Conservation (phyloP, 1,140 invertebrate species). For the Araneus ventricosus region DNA sequence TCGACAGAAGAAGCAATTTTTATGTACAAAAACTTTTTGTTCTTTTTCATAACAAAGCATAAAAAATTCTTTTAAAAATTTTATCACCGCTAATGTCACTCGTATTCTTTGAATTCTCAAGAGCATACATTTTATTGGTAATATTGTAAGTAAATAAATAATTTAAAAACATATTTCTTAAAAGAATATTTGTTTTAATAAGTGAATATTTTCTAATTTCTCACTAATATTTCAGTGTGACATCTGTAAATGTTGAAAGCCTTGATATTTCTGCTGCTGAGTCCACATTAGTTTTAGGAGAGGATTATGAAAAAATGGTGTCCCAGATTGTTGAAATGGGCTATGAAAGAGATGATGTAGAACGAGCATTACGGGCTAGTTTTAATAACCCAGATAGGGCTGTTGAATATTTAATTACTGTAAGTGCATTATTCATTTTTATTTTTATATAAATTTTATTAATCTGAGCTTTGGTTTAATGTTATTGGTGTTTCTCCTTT, state of each 20-base stretch:
- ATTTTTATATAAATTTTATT: neutral
- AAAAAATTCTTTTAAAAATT: no score
- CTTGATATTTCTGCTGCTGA: constrained; percentile 81
- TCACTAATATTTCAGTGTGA: neutral
- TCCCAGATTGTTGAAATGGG: constrained; percentile 98
- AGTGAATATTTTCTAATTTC: no score
- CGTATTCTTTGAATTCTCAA: no score
- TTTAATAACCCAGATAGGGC: constrained; percentile 99
- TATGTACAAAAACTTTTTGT: no score
- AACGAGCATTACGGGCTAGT: constrained; percentile 95
- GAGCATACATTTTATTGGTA: no score
- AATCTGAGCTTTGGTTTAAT: no score
- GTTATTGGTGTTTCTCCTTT: neutral
- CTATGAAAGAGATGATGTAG: constrained; percentile 89
- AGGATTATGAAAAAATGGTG: constrained; percentile 94
- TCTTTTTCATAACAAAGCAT: no score
- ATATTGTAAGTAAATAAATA: no score
- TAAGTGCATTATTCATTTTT: constrained; percentile 84
- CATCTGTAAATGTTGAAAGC: constrained; percentile 64
- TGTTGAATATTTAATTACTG: constrained; percentile 97
- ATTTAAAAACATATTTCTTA: no score
- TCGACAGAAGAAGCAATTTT: no score
- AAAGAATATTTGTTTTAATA: no score
- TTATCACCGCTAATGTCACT: no score
- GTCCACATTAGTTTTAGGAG: constrained; percentile 87